Base-by-base conservation (phyloP, 2,113 vertebrate genomes). In the Eulemur rufifrons region DNA sequence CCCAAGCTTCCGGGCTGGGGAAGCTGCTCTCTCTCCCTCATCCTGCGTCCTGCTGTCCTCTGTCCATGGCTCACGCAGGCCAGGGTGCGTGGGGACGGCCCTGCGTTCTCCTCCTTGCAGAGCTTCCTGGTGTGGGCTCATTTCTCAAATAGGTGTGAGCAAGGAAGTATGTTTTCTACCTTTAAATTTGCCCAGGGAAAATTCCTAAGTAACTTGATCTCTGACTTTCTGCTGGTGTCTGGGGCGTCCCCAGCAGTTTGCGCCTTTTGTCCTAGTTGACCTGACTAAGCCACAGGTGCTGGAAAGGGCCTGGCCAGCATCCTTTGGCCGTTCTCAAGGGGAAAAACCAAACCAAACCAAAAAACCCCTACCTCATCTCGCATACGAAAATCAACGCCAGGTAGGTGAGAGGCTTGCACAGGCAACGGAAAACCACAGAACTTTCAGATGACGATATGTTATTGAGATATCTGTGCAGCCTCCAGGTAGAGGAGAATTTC, bases 301-400 rank as follows among this genome's bases (percentile, higher is more conserved):
- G 5, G 23, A 6, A 4, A 34, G 7, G 27, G 61, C 37, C 85
- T 14, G 11, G 37, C 54, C 0, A 4, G 25, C 27, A 12, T 29
- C 61, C 2, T 32, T 34, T 14, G 47, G 54, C 45, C 71, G 39
- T 74, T 52, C 34, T 74, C 39, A 13, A 4, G 15, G 39, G 8
- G 39, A 8, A n/a, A 21, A 56, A 23, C 20, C n/a, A 3, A 32
- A 13, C 54, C 13, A 87, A 42, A 13, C 25, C 21, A 3, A 3
- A 42, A 54, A 37, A 12, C 3, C 42, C 13, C 6, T 6, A 6
- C 14, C 34, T n/a, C 3, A 0, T 18, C 15, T 27, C 17, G 0
- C 27, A 5, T 12, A 20, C 25, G 8, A 1, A 39, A 52, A 12
- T 54, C 59, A 56, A 42, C 12, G 25, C 27, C 17, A 47, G 68